Base-by-base conservation (phyloP, 1,140 invertebrate genomes). In the Lamellibrachia luymesi region DNA sequence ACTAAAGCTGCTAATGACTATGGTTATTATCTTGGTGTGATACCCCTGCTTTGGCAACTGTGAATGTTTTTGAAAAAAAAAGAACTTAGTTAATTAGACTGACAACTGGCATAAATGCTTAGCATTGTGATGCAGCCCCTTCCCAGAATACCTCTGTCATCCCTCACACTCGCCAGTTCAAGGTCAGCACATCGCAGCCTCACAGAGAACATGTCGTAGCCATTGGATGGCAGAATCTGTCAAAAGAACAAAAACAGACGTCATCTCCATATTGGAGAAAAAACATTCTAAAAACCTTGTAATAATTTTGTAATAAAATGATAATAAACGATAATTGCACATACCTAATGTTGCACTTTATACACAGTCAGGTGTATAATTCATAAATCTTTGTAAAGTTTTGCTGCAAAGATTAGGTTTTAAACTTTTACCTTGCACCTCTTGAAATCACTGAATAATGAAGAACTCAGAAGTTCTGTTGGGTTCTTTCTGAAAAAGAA, bases 161-260 rank as follows among this genome's bases (percentile, higher is more conserved):
- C 17, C 2, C 25, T 80, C 64, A 80, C 25, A 22, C 17, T 10
- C 17, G 64, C 13, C 64, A 96, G 92, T 93, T 95, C 95, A 80
- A 96, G 93, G 92, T 96, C 94, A 93, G 94, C 92, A 93, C 95
- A 95, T 90, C 95, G 93, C 17, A 95, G 90, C 90, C 94, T 92
- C 91, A 94, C 93, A 51, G 95, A 94, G 92, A 95, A 96, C 92
- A 95, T 93, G 27, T 93, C 93, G 91, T 93, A 91, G 51, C 91
- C 27, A 27, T 5, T 91, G 17, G 91, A 27, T 2, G 17, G 51
- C 22, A 2, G 91, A 51, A n/a, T 91, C 91, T 91, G 27, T 50
- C 27, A n/a, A 91, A 91, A 51, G 51, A 50, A 91, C 25, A 51
- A 91, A 91, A 91, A 80, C 64, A 80, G 64, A 80, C 13, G 64